A percentile compares a stretch with the other conserved stretches of the same genome.
Conservation (phyloP, 2,888 invertebrate genomes). For the Adelognathus sp. region DNA sequence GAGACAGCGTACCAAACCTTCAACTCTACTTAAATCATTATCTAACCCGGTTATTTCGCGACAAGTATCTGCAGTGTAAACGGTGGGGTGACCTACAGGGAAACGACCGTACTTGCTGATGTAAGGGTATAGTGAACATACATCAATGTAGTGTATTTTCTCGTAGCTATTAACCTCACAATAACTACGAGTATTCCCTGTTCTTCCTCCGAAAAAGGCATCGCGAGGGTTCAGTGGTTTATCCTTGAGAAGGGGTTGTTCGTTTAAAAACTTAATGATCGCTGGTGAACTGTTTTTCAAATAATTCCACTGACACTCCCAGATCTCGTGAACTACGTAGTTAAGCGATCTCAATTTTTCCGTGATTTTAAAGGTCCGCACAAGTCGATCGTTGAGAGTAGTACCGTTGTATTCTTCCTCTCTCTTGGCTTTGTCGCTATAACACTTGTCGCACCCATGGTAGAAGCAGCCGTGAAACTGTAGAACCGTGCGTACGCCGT, state of each 20-base stretch:
- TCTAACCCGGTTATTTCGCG: neutral
- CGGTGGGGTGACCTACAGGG: constrained; percentile 68
- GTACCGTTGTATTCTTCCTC: neutral
- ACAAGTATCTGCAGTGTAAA: neutral
- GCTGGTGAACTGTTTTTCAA: neutral
- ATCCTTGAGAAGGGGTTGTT: neutral
- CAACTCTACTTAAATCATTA: neutral
- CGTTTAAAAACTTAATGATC: neutral
- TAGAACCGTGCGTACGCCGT: neutral
- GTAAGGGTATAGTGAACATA: neutral
- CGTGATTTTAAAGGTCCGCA: neutral
- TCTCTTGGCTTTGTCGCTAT: neutral
- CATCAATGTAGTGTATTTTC: constrained; percentile 1
- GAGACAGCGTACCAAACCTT: neutral
- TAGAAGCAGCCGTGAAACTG: constrained; percentile 4
- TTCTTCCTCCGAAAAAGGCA: neutral
- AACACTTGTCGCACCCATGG: neutral
- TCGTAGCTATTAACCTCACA: neutral
- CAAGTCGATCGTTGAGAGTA: neutral
- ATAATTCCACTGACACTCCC: neutral
- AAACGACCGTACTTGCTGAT: neutral
- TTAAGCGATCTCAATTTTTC: neutral
- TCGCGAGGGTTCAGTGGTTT: neutral
- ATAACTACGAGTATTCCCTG: neutral
- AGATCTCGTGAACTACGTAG: neutral